Evolutionary conservation across 2,113 vertebrate species (phyloP).

Genomic region (human): DNA sequence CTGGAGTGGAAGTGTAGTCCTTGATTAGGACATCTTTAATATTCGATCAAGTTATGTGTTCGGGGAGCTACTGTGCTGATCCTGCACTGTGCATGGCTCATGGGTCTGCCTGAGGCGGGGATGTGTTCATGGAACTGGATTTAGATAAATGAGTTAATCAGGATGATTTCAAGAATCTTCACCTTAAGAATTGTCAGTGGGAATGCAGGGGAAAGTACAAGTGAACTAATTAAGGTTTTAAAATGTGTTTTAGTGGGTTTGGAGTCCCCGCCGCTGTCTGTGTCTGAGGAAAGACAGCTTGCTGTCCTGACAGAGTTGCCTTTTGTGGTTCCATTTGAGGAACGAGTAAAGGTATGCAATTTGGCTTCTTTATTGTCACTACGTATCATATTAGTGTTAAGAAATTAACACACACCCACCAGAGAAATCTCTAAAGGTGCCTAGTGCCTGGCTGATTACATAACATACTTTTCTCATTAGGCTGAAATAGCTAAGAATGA

Average conservation of each 20-base stretch:
- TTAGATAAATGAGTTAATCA: neutral
- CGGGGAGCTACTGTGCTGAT: neutral
- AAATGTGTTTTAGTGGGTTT: constrained; percentile 88
- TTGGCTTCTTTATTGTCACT: neutral
- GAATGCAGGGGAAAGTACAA: neutral
- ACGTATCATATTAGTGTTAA: neutral
- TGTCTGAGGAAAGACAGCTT: constrained; percentile 96
- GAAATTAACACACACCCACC: neutral
- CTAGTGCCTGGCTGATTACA: too few relatives aligned
- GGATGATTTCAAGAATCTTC: neutral
- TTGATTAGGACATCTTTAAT: neutral
- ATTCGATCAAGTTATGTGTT: neutral
- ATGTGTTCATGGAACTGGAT: neutral
- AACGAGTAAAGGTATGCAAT: constrained; percentile 95
- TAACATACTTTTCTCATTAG: neutral
- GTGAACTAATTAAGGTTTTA: neutral
- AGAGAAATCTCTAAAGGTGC: too few relatives aligned
- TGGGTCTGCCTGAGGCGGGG: neutral
- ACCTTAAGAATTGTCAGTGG: neutral
- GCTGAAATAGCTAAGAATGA: too few relatives aligned
- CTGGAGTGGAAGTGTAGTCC: neutral
- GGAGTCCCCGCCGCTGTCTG: constrained; percentile 95
- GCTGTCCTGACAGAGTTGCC: constrained; percentile 98
- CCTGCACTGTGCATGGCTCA: rapidly evolving
- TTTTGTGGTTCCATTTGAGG: constrained; percentile 98